Evolutionary conservation across 2,797 vertebrate species (phyloP), one percentile per base, ranked within the genome.

Genomic region (Anabacerthia variegaticeps): DNA sequence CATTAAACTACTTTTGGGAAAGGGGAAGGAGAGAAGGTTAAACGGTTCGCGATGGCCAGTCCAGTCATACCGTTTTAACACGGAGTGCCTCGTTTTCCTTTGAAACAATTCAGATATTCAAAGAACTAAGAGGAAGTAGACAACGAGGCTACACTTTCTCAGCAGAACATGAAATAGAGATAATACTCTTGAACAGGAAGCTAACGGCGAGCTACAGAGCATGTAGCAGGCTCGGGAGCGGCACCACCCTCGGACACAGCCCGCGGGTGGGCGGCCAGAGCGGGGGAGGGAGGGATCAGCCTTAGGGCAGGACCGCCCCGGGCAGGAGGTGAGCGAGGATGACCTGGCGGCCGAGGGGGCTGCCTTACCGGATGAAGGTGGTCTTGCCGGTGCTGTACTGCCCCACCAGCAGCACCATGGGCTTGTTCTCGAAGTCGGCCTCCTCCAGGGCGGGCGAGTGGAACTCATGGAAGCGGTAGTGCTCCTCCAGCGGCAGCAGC

Each of bases 361-460:
- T 14, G 7, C 79, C 52, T 98, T 98, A 99, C 99, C 99, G 98
- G 97, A 99, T 99, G 96, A 99, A 99, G 80, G 99, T 99, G 96
- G 99, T 99, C 95, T 99, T 99, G 86, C 99, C 99, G 18, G 99
- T 99, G 98, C 99, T 99, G 98, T 99, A 99, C 97, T 99, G 99
- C 43, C 99, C 99, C 92, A 99, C 99, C 89, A 99, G 98, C 65
- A 99, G 98, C 93, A 99, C 99, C 99, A 99, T 99, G 77, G 99
- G 99, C 77, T 99, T 99, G 98, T 99, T 99, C 82, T 99, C 98
- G 98, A 99, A 99, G 98, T 99, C 99, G 3, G 99, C 99, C 76
- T 99, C 97, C 96, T 99, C 99, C 97, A 99, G 97, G 32, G 99
- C 99, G 11, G 99, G 99, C 21, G 99, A 99, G 97, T 99, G 99